phyloP scores from a whole-genome alignment of 64 coral and sea anemone genomes.

The Montipora sp. region DNA sequence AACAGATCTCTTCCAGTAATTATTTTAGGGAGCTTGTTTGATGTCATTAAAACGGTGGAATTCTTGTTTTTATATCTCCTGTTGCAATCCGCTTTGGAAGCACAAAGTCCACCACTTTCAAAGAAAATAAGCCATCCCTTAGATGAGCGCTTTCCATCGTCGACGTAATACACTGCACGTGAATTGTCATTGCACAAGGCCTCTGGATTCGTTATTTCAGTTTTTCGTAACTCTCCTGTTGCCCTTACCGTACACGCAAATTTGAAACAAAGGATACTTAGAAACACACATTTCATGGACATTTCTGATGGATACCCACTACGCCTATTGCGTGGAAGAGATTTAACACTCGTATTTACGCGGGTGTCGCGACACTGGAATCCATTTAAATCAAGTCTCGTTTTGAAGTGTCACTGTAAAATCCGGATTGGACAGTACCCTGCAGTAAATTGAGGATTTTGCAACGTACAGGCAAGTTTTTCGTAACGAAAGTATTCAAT shows the following conservation, averaged over 20 bases:
- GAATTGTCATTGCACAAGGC: slow-evolving; percentile 82
- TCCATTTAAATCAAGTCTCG: not conserved
- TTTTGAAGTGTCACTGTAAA: too few relatives aligned
- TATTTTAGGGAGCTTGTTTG: slow-evolving; percentile 29
- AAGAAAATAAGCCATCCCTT: slow-evolving; percentile 75
- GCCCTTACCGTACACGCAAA: not conserved
- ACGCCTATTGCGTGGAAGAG: too few relatives aligned
- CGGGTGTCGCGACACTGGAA: not conserved
- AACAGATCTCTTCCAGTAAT: slow-evolving; percentile 63
- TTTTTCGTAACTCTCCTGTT: slow-evolving; percentile 2
- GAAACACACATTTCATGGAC: not conserved
- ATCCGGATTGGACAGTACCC: too few relatives aligned
- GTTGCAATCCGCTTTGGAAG: slow-evolving; percentile 67
- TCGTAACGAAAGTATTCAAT: too few relatives aligned
- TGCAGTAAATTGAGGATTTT: too few relatives aligned
- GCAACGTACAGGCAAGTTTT: too few relatives aligned
- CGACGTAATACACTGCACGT: slow-evolving; percentile 59
- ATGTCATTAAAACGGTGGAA: slow-evolving; percentile 70
- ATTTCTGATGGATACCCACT: not conserved
- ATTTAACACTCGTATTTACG: not conserved
- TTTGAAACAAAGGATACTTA: not conserved
- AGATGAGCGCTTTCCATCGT: not conserved
- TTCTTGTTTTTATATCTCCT: slow-evolving; percentile 65
- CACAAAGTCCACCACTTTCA: slow-evolving; percentile 76
- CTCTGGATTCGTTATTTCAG: not conserved